Conservation (phyloP, 2,113 vertebrate species). For the Lampris megalopsis region DNA sequence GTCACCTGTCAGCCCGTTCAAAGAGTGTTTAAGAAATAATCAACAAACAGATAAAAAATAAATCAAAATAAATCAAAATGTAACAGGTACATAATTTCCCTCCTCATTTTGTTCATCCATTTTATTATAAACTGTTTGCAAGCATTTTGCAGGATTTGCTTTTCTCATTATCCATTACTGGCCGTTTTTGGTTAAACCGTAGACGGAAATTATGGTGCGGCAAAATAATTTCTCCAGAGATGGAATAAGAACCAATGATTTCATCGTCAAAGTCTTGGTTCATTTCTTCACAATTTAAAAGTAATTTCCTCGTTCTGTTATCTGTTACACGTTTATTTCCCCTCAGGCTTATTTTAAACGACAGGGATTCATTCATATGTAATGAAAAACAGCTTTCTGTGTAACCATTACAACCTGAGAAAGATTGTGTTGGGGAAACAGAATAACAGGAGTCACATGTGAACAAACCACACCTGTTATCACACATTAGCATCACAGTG, state of each 20-base stretch:
- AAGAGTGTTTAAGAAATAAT: background rate
- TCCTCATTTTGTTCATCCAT: background rate
- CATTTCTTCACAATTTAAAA: constrained; percentile 35
- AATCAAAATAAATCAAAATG: background rate
- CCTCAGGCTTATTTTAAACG: constrained; percentile 22
- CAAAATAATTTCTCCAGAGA: constrained; percentile 37
- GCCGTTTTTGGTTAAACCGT: constrained; percentile 43
- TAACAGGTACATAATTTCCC: constrained; percentile 24
- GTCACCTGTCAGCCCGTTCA: background rate
- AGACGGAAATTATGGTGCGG: constrained; percentile 35
- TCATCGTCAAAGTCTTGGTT: constrained; percentile 16
- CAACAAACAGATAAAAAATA: background rate
- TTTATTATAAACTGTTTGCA: constrained; percentile 15
- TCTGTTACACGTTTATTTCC: constrained; percentile 52
- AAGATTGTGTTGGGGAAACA: no score
- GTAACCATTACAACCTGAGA: no score
- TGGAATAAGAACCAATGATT: constrained; percentile 29
- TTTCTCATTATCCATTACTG: constrained; percentile 26
- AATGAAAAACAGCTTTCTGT: constrained; percentile 26
- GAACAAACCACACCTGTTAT: no score
- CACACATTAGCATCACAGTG: no score
- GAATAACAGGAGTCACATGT: no score
- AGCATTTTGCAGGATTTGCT: constrained; percentile 22
- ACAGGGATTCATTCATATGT: constrained; percentile 5
- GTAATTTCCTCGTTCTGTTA: constrained; percentile 6